Evolutionary conservation across 2,113 vertebrate species (phyloP), one percentile per base, ranked within the genome.

Genomic region (Cisticola juncidis): DNA sequence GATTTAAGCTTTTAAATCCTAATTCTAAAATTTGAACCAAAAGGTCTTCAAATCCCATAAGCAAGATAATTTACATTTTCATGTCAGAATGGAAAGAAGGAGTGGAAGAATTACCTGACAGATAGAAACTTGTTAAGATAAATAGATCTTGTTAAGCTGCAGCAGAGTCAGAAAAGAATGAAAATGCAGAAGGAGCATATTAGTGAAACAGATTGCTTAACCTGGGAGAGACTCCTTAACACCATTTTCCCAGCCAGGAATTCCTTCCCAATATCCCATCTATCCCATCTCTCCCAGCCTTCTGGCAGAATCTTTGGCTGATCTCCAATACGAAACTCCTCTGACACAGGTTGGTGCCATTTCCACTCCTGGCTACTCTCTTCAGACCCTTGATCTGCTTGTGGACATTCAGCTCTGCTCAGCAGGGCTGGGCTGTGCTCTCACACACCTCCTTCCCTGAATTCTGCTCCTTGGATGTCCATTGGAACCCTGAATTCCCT

Each of bases 201-300:
- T 15, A n/a, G 35, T 57, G 28, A 81, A 92, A 60, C 4, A 81
- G 19, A 14, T 26, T 89, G 26, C 38, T 88, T 69, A 72, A 72
- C 31, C 40, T 87, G 40, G 11, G 31, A 85, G 31, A 90, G 1
- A 31, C 11, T 31, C 20, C 64, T 65, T 70, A 26, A 64, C 0
- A 0, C 3, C n/a, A 5, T 11, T 11, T 2, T 71, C 24, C 6
- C 26, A 62, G 26, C 12, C 18, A 42, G 26, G 19, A 62, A 62
- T 62, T 62, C 60, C 40, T 64, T 48, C 25, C 9, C 17, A 64
- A 22, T 19, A 5, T 50, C 25, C 20, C 57, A 48, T 14, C 60
- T 2, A 14, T 42, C 25, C 20, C 57, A 48, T 14, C 60, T 2
- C 9, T 40, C 9, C 25, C 36, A 19, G 18, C 17, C 26, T 8